Base-by-base conservation (phyloP, 2,113 vertebrate genomes). In the Callospermophilus lateralis region DNA sequence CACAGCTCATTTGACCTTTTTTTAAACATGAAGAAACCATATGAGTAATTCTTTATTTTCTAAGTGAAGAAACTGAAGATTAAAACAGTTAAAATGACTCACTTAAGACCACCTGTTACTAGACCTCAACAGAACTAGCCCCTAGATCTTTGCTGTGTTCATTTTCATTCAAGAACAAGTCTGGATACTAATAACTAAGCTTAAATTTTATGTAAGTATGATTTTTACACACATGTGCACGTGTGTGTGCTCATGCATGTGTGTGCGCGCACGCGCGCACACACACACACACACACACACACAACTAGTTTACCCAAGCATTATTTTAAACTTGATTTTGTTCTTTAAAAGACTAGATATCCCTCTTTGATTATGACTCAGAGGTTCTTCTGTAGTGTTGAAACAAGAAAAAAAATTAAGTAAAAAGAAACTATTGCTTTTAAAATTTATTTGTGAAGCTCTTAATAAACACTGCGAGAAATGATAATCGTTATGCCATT, bases 371-470 rank as follows among this genome's bases (percentile, higher is more conserved):
- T 74, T 73, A 65, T 39, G 39, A 86, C 9, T 0, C 42, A 68
- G 42, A 74, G 79, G 77, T 84, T 86, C 10, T 19, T 72, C 42
- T 88, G 19, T 74, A 28, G 0, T 84, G n/a, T 19, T 61, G 22
- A 68, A 94, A 79, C 45, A 93, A 90, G 30, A 19, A 70, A n/a
- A 51, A 94, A 97, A 97, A 92, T 70, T 42, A 95, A 90, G 83
- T 90, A 61, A 90, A 92, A 67, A 65, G 48, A 68, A 10, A 77
- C 13, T 19, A 0, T 0, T 76, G 17, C 28, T 67, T 95, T 97
- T 94, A 65, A 83, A 55, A 94, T 83, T 73, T 8, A 42, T 45
- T 61, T 63, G 70, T 67, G n/a, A 94, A 93, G 28, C 42, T 97
- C 34, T 94, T 90, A 90, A 92, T 17, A 70, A 39, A 37, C 28